phyloP scores from a whole-genome alignment of 2,797 vertebrate species.

The Sebastes matsubarae region DNA sequence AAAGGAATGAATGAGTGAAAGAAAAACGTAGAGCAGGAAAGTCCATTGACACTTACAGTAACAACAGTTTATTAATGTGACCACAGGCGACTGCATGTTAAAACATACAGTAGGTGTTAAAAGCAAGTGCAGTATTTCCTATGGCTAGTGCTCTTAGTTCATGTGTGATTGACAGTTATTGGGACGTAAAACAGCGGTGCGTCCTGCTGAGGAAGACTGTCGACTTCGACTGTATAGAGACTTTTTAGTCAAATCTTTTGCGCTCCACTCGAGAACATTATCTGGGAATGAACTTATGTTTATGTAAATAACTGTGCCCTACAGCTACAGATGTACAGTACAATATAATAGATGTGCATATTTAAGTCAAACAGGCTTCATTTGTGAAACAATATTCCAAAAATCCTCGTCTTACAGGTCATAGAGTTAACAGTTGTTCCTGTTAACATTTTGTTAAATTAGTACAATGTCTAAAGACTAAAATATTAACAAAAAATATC shows the following conservation, averaged over 20 bases:
- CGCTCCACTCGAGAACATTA: not conserved
- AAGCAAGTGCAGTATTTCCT: not conserved
- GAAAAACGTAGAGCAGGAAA: conserved; percentile 9
- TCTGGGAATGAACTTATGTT: not conserved
- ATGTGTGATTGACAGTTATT: not conserved
- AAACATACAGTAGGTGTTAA: not conserved
- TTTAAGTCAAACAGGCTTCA: not conserved
- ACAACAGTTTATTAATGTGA: not conserved
- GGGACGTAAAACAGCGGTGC: not conserved
- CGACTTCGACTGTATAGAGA: not conserved
- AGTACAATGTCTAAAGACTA: not conserved
- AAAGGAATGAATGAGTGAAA: conserved; percentile 47
- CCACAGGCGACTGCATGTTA: not conserved
- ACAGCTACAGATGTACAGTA: not conserved
- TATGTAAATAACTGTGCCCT: not conserved
- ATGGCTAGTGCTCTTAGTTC: not conserved
- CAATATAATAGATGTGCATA: not conserved
- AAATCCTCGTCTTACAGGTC: not conserved
- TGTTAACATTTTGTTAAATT: not conserved
- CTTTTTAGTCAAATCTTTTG: not conserved
- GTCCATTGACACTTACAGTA: not conserved
- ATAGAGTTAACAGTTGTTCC: not conserved
- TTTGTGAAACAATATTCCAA: not conserved
- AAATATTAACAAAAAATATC: not conserved
- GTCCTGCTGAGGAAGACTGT: not conserved